Conservation (phyloP, 53 echinoderm and acorn worm species). For the Echinometra lucunter region DNA sequence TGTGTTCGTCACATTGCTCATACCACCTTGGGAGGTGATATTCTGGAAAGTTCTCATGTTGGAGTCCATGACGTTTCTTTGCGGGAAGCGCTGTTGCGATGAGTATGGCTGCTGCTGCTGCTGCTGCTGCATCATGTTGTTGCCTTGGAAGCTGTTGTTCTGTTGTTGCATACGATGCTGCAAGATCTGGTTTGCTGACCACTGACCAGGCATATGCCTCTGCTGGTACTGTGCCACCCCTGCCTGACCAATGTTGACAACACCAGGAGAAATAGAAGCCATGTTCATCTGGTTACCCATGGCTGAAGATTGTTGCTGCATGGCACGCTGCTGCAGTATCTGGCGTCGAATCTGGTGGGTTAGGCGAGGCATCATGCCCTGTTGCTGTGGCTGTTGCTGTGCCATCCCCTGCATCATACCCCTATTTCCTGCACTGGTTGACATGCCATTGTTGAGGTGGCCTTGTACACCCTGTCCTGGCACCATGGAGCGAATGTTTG, state of each 20-base stretch:
- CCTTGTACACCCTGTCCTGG: conserved; percentile 51
- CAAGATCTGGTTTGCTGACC: conserved; percentile 36
- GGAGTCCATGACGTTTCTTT: conserved; percentile 71
- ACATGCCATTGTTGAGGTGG: conserved; percentile 36
- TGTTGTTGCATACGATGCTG: conserved; percentile 54
- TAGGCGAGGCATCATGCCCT: conserved; percentile 55
- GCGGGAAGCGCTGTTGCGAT: conserved; percentile 57
- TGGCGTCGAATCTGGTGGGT: conserved; percentile 31
- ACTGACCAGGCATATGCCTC: conserved; percentile 54
- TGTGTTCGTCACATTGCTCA: conserved; percentile 63
- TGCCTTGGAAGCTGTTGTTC: conserved; percentile 68
- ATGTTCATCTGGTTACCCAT: conserved; percentile 69
- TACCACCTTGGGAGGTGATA: conserved; percentile 68
- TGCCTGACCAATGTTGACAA: conserved; percentile 67
- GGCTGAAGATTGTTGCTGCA: conserved; percentile 55
- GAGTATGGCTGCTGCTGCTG: conserved; percentile 59
- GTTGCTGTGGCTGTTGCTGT: conserved; percentile 69
- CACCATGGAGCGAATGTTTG: conserved; percentile 67
- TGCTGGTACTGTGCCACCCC: conserved; percentile 71
- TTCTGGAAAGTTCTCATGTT: conserved; percentile 81
- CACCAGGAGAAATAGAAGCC: neutral
- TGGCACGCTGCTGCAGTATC: conserved; percentile 60
- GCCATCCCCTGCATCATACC: conserved; percentile 63
- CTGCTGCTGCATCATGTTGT: conserved; percentile 66
- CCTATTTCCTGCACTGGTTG: neutral